Evolutionary conservation across 2,797 vertebrate species (phyloP).

Genomic region (Leptatherina wallacei): DNA sequence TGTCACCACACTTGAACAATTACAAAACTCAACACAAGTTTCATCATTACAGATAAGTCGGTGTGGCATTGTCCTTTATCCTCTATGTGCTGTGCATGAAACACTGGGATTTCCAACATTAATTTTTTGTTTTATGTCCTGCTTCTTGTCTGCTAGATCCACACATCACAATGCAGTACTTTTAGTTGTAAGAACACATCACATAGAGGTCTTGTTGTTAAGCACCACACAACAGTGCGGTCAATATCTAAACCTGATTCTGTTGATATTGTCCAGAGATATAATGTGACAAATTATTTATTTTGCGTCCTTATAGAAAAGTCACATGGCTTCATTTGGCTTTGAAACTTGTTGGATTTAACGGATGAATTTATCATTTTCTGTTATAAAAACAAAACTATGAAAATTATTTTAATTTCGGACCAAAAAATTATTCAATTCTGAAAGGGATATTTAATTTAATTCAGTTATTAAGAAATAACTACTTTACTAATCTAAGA

Average conservation of each 20-base stretch:
- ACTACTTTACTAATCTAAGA: background rate
- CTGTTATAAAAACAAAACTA: background rate
- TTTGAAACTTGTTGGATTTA: background rate
- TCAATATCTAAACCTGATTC: background rate
- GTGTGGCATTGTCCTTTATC: background rate
- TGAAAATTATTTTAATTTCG: conserved; percentile 8
- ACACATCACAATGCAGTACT: background rate
- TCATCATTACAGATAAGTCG: background rate
- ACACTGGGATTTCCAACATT: background rate
- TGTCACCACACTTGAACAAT: background rate
- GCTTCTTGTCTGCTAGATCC: background rate
- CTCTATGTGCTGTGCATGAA: background rate
- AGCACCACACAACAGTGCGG: background rate
- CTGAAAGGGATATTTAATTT: conserved; percentile 5
- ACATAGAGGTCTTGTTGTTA: background rate
- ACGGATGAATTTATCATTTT: no score
- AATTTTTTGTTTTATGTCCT: background rate
- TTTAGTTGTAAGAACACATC: no score
- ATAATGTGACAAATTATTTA: background rate
- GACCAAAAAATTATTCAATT: background rate
- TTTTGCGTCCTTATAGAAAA: background rate
- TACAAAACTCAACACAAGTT: background rate
- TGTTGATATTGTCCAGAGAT: background rate
- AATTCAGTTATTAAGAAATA: background rate
- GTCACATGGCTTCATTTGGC: background rate